Conservation (phyloP, 2,113 vertebrate species). For the Nematolebias whitei region DNA sequence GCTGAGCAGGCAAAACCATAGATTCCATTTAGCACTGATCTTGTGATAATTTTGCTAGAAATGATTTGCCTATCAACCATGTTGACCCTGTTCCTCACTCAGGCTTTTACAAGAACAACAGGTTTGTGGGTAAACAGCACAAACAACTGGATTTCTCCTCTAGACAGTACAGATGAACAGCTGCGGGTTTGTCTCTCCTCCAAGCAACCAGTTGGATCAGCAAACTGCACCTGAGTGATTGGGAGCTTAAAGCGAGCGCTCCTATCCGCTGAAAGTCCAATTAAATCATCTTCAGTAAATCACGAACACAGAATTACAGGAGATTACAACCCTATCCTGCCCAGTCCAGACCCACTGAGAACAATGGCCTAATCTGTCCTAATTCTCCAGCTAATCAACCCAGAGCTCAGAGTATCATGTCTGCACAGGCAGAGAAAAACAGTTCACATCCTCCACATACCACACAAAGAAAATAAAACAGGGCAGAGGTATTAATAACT, state of each 20-base stretch:
- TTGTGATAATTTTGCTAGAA: too few relatives aligned
- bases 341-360: slow-evolving; percentile 49
- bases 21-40: not conserved
- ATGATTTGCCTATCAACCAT: not conserved
- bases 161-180: slow-evolving; percentile 34
- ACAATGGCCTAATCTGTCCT: slow-evolving; percentile 75
- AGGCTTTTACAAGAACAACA: not conserved
- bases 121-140: slow-evolving; percentile 18
- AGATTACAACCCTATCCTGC: slow-evolving; percentile 62
- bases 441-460: slow-evolving; percentile 42
- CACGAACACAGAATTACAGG: slow-evolving; percentile 68
- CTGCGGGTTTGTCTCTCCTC: not conserved
- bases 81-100: not conserved
- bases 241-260: slow-evolving; percentile 41
- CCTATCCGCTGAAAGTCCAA: slow-evolving; percentile 62
- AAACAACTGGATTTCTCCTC: not conserved
- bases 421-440: slow-evolving; percentile 10
- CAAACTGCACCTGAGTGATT: slow-evolving; percentile 8
- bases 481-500: slow-evolving; percentile 14
- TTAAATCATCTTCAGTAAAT: slow-evolving; percentile 75
- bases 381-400: slow-evolving; percentile 74
- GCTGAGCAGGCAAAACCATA: not conserved
- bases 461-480: slow-evolving; percentile 16
- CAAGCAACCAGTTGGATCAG: slow-evolving; percentile 3
- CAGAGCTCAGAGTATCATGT: slow-evolving; percentile 35